Conservation (phyloP, 2,797 vertebrate genomes). For the Limosa lapponica region DNA sequence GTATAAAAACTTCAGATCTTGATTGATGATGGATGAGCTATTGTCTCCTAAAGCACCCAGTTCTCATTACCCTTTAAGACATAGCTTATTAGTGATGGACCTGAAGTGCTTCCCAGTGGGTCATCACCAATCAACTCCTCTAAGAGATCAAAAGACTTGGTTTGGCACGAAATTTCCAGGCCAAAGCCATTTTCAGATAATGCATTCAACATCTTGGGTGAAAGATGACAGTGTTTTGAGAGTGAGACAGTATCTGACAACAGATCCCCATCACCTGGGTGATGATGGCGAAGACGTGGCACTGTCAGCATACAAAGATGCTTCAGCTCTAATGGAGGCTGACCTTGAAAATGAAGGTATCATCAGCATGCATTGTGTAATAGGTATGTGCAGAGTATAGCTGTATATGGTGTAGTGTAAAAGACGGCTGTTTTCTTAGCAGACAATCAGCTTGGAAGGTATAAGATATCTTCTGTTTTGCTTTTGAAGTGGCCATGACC, state of each 20-base stretch:
- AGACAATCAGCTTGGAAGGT: background rate
- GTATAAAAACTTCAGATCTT: slow-evolving; percentile 80
- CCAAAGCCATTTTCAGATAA: slow-evolving; percentile 42
- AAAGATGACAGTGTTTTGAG: background rate
- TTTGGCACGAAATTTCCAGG: slow-evolving; percentile 59
- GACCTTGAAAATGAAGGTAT: background rate
- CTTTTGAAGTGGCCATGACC: background rate
- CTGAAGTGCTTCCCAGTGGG: slow-evolving; percentile 73
- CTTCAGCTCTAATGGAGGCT: background rate
- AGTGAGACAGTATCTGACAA: background rate
- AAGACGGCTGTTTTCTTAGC: background rate
- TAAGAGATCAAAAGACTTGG: slow-evolving; percentile 61
- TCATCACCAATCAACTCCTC: slow-evolving; percentile 64
- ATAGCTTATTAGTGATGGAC: slow-evolving; percentile 77
- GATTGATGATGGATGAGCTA: slow-evolving; percentile 81
- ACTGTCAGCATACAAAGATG: background rate
- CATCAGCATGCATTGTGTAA: accelerated
- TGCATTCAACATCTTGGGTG: slow-evolving; percentile 28
- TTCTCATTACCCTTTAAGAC: slow-evolving; percentile 79
- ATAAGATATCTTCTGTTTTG: background rate
- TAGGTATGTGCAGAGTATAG: background rate
- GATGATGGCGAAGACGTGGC: background rate
- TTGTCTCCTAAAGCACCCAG: slow-evolving; percentile 76
- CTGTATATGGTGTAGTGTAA: background rate
- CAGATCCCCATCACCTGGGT: background rate